These are phyloP conservation scores for Drosophila burlai DNA, from an alignment of 1,140 invertebrate genomes.

Conservation along the genomic window DNA sequence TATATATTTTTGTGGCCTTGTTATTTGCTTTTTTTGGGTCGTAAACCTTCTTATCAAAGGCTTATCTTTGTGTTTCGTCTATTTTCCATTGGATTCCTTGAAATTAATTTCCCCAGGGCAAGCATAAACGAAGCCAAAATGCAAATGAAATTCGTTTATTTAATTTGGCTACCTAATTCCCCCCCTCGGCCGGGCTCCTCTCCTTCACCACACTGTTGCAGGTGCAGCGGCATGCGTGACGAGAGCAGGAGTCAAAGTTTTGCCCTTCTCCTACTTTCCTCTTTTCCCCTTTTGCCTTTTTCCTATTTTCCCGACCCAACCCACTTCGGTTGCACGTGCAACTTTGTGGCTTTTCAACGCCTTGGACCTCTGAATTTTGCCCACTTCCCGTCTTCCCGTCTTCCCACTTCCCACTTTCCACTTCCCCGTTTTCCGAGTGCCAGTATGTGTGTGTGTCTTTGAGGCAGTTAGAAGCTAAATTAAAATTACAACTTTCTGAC, in stretches of 20 bases:
- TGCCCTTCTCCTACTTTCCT: not conserved
- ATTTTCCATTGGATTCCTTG: slow-evolving; percentile 28
- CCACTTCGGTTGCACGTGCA: slow-evolving; percentile 34
- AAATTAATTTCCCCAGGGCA: slow-evolving; percentile 40
- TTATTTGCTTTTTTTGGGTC: slow-evolving; percentile 5
- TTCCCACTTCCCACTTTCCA: not conserved
- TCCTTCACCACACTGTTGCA: not conserved
- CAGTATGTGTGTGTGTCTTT: slow-evolving; percentile 34
- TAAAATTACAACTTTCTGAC: slow-evolving; percentile 75
- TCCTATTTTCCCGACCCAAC: not conserved
- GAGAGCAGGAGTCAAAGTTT: slow-evolving; percentile 37
- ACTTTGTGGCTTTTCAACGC: slow-evolving; percentile 67
- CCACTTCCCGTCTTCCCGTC: not conserved
- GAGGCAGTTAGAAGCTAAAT: slow-evolving; percentile 67
- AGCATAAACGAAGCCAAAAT: slow-evolving; percentile 41
- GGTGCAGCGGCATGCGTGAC: slow-evolving; percentile 47
- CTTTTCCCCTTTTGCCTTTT: not conserved
- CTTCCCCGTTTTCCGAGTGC: slow-evolving; percentile 5
- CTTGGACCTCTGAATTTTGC: slow-evolving; percentile 17
- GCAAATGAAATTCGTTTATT: slow-evolving; percentile 55
- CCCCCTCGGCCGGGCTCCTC: not conserved
- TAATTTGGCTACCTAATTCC: slow-evolving; percentile 38
- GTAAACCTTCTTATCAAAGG: slow-evolving; percentile 38
- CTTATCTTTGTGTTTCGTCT: slow-evolving; percentile 28
- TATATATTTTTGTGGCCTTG: slow-evolving; percentile 6